Percentiles rank a stretch among this genome's conserved stretches.
Conservation (phyloP, 2,888 invertebrate species). For the Heteromurus nitidus region DNA sequence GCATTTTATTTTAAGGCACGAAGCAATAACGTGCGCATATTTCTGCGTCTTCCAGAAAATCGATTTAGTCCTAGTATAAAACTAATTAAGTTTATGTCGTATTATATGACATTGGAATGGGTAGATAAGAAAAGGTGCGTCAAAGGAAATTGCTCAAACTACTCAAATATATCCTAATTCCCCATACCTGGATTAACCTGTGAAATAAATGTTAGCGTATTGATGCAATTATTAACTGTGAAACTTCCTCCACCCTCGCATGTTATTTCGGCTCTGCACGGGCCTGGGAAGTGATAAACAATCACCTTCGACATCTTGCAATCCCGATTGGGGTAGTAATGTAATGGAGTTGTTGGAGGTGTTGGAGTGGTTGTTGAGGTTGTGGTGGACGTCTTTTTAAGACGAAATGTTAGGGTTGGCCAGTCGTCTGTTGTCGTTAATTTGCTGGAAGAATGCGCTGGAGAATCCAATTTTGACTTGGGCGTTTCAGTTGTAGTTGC, state of each 20-base stretch:
- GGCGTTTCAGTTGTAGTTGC: slow-evolving; percentile 1
- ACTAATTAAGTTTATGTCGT: no score
- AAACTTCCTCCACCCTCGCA: slow-evolving; percentile 53
- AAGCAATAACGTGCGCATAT: neutral
- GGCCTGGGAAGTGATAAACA: slow-evolving; percentile 63
- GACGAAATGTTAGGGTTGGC: no score
- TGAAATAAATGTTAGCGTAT: slow-evolving; percentile 36
- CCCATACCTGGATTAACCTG: neutral
- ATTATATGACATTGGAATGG: no score
- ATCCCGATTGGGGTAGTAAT: no score
- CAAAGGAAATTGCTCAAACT: neutral
- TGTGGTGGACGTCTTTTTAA: neutral
- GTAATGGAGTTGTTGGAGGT: slow-evolving; percentile 9
- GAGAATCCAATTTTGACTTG: no score
- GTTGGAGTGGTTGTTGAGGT: neutral
- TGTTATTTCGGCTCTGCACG: slow-evolving; percentile 59
- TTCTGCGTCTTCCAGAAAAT: neutral
- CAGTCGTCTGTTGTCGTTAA: no score
- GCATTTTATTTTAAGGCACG: no score
- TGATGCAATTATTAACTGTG: slow-evolving; percentile 46
- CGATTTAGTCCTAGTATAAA: neutral
- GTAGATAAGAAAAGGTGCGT: no score
- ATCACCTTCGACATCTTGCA: slow-evolving; percentile 52
- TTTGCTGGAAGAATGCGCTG: neutral
- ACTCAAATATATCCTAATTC: no score